Evolutionary conservation across 2,113 vertebrate genomes (phyloP).

Genomic region (Nycticorax nycticorax): DNA sequence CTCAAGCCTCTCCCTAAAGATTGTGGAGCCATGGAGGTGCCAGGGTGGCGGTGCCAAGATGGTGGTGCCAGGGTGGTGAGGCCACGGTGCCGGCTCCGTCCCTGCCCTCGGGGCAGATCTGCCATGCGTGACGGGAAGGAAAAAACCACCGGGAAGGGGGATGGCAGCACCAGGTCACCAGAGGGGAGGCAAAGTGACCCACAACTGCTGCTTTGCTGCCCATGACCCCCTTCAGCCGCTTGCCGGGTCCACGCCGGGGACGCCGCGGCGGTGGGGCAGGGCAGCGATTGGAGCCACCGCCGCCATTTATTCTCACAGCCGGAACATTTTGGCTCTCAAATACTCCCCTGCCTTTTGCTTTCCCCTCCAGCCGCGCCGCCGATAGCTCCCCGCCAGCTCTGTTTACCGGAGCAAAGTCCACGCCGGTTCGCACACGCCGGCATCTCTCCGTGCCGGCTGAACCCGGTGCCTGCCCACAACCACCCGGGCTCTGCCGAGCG

Average conservation of each 20-base stretch:
- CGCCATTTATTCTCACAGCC: background rate
- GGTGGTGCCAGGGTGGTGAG: background rate
- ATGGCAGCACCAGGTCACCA: background rate
- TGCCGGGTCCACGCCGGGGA: rapidly evolving
- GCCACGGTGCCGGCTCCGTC: rapidly evolving
- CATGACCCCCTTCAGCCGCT: background rate
- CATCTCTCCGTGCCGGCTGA: rapidly evolving
- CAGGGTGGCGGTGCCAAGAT: background rate
- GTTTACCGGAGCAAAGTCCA: slow-evolving; percentile 55
- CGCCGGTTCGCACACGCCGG: rapidly evolving
- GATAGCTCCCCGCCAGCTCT: background rate
- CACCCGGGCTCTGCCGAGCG: background rate
- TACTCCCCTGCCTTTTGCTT: background rate
- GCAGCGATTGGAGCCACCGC: background rate
- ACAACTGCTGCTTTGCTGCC: background rate
- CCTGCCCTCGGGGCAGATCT: background rate
- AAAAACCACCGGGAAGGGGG: background rate
- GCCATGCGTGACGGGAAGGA: background rate
- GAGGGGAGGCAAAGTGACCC: background rate
- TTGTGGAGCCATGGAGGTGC: rapidly evolving
- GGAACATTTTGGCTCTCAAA: background rate
- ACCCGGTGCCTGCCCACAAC: background rate
- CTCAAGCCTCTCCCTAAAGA: background rate
- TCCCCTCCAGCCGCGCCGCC: background rate
- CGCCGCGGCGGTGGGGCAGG: rapidly evolving